Evolutionary conservation across 2,113 vertebrate species (phyloP), one percentile per base, ranked within the genome.

Genomic region (Mobula hypostoma): DNA sequence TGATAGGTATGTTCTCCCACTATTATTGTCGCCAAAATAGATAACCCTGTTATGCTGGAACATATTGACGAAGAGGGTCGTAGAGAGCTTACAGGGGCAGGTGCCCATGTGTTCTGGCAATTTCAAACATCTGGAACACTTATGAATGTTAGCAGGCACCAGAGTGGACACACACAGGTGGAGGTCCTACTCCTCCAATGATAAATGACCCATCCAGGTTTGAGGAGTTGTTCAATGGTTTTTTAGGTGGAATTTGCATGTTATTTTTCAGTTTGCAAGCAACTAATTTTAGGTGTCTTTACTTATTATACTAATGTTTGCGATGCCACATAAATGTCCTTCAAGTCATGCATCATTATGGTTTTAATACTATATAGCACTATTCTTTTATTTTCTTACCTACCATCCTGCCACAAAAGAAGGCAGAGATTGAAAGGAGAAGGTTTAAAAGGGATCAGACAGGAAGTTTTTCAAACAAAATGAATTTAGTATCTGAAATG

Each of bases 1-100:
- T 90, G 85, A 90, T 90, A 90, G 85, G 85, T 90, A 63, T 66
- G 85, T 90, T 90, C 85, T 90, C n/a, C 85, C 85, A 90, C 85
- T 15, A 90, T 61, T n/a, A 90, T 63, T 66, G 14, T n/a, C 27
- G 85, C 85, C 85, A 90, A 63, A 17, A 66, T 17, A 68, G 85
- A 90, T 90, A 90, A 66, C 61, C 83, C 7, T 90, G 85, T 15
- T 88, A n/a, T 32, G 63, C 61, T 66, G 61, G 61, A 90, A 90
- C 32, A 63, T 17, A 90, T 17, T 68, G 29, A 90, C 61, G 32
- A 63, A 61, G 40, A 56, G 7, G 48, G 80, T 3, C 21, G 19
- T 24, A 19, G 48, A n/a, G 27, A 32, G 21, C 85, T 90, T 29
- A 66, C 61, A 90, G 12, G 14, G 29, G 29, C 61, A 79, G n/a